A percentile compares a stretch with the other conserved stretches of the same genome.
These are phyloP conservation scores for Marisa cornuarietis DNA, from an alignment of 1,140 invertebrate species.

Conservation along the genomic window DNA sequence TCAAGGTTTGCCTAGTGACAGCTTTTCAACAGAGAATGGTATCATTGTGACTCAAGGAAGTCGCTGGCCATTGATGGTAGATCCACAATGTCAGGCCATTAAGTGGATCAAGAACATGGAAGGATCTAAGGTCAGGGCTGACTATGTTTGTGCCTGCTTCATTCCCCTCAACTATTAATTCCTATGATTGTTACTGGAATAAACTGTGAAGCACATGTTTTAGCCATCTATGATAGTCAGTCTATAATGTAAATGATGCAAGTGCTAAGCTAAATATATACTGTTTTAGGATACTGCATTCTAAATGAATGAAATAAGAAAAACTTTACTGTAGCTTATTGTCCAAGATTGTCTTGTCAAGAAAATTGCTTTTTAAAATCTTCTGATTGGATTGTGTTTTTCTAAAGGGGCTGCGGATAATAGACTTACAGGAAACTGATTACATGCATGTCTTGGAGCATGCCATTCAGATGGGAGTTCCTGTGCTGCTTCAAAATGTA, in stretches of 20 bases:
- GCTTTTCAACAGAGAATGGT: conserved; percentile 87
- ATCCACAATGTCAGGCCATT: conserved; percentile 75
- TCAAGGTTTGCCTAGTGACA: conserved; percentile 82
- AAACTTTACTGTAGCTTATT: too few species aligned
- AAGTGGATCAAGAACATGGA: conserved; percentile 87
- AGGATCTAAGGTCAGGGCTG: conserved; percentile 70
- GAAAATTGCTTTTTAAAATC: neutral
- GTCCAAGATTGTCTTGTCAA: too few species aligned
- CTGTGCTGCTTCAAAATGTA: conserved; percentile 66
- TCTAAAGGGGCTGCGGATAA: conserved; percentile 71
- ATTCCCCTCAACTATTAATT: neutral
- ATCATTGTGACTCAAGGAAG: conserved; percentile 77
- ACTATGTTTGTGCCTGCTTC: too few species aligned
- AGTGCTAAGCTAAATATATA: too few species aligned
- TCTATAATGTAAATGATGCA: too few species aligned
- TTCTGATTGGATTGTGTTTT: neutral
- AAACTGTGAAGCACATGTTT: too few species aligned
- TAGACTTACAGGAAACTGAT: conserved; percentile 80
- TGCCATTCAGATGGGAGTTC: conserved; percentile 69
- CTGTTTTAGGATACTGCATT: too few species aligned
- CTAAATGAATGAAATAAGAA: too few species aligned
- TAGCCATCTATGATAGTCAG: too few species aligned
- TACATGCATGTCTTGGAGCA: conserved; percentile 78
- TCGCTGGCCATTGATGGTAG: conserved; percentile 84
- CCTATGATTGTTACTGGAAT: too few species aligned